Conservation (phyloP, 2,797 vertebrate genomes). For the Melopsittacus undulatus region DNA sequence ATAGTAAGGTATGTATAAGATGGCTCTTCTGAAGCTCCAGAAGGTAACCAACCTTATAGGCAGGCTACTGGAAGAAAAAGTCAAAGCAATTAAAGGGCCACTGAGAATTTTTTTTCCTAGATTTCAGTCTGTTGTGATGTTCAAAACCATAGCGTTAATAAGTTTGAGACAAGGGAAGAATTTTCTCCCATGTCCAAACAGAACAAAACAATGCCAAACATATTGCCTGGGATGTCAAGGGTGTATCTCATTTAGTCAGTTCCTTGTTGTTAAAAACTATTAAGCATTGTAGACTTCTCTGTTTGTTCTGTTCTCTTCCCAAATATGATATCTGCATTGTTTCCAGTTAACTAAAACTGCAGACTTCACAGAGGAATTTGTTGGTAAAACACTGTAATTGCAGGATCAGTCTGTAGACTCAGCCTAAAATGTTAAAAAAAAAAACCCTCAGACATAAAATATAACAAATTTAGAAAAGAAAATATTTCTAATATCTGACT, state of each 20-base stretch:
- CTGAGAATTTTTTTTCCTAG: not conserved
- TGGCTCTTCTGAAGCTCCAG: not conserved
- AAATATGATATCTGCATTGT: not conserved
- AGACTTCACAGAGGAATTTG: fast-evolving
- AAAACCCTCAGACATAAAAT: not conserved
- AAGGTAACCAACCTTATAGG: not conserved
- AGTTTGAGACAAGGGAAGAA: not conserved
- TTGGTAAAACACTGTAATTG: not conserved
- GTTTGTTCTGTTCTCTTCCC: not conserved
- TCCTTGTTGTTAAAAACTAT: not conserved
- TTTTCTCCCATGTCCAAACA: not conserved
- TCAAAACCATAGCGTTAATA: not conserved
- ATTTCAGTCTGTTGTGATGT: not conserved
- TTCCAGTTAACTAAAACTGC: not conserved
- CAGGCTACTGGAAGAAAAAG: not conserved
- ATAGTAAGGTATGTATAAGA: not conserved
- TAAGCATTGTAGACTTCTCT: not conserved
- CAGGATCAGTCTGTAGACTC: not conserved
- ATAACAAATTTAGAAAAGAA: not conserved
- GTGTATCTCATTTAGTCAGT: not conserved
- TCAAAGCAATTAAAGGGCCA: not conserved
- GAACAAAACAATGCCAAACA: not conserved
- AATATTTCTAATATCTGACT: not conserved
- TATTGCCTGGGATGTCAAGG: not conserved
- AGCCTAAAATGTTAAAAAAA: not conserved